Evolutionary conservation across 1,140 invertebrate species (phyloP).

Genomic region (Drosophila hydei): DNA sequence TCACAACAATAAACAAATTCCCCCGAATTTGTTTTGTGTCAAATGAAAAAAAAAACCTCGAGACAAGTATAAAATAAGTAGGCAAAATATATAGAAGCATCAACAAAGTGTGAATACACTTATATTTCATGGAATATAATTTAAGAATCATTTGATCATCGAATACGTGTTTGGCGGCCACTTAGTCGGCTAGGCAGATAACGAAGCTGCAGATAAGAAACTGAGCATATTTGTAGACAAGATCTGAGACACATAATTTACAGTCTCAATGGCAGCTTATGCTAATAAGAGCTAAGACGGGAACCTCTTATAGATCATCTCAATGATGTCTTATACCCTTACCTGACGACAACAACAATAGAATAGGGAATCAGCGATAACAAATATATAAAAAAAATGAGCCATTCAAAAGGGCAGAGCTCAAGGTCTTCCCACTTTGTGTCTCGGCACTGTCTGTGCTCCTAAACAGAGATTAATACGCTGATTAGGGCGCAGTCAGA

Average conservation of each 20-base stretch:
- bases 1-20: conserved; percentile 60
- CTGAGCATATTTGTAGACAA: no score
- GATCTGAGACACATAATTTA: no score
- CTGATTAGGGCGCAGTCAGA: conserved; percentile 64
- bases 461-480: conserved; percentile 70
- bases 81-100: neutral
- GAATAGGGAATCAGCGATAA: neutral
- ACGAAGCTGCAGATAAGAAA: neutral
- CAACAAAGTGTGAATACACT: neutral
- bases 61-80: neutral
- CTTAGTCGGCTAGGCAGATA: no score
- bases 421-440: conserved; percentile 23
- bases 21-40: conserved; percentile 56
- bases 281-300: no score
- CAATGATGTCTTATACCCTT: neutral
- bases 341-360: neutral
- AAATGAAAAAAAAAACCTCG: conserved; percentile 11
- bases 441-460: conserved; percentile 24
- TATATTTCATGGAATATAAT: neutral
- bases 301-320: no score
- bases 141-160: no score
- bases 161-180: no score
- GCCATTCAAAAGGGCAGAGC: conserved; percentile 14
- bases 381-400: conserved; percentile 45
- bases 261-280: no score